phyloP scores from a whole-genome alignment of 2,888 invertebrate genomes.

The Acrobasis repandana region DNA sequence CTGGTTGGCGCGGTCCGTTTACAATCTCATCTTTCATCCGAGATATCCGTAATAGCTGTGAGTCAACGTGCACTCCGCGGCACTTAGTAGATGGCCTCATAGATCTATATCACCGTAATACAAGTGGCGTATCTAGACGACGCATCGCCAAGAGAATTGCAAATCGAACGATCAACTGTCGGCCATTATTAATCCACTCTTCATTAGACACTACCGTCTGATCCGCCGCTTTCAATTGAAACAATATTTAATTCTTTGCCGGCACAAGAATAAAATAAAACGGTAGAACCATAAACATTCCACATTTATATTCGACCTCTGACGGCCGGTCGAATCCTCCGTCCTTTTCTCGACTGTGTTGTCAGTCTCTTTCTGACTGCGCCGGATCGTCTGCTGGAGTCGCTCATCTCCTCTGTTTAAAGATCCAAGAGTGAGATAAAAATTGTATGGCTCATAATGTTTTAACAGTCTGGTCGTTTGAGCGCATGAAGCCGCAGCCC shows the following conservation, averaged over 20 bases:
- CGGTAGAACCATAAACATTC: constrained; percentile 83
- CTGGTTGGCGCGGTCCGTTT: constrained; percentile 19
- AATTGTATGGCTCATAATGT: constrained; percentile 78
- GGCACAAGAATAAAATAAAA: constrained; percentile 79
- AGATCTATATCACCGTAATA: constrained; percentile 59
- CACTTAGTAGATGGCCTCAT: constrained; percentile 32
- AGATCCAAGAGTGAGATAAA: constrained; percentile 75
- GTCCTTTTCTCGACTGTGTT: constrained; percentile 48
- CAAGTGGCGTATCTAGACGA: constrained; percentile 49
- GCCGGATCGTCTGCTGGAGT: constrained; percentile 74
- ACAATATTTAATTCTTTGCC: constrained; percentile 81
- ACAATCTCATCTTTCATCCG: constrained; percentile 20
- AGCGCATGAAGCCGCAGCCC: constrained; percentile 56
- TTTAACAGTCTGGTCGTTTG: constrained; percentile 75
- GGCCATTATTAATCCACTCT: constrained; percentile 67
- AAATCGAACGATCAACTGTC: constrained; percentile 71
- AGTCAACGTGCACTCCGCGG: constrained; percentile 25
- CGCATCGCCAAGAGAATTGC: constrained; percentile 54
- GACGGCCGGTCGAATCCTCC: constrained; percentile 58
- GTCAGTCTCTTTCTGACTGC: constrained; percentile 64
- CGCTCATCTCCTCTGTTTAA: constrained; percentile 57
- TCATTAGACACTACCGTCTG: constrained; percentile 74
- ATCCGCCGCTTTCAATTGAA: constrained; percentile 81
- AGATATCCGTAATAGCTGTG: constrained; percentile 17
- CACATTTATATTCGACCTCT: constrained; percentile 82